These are phyloP conservation scores for Lutjanus campechanus DNA, from an alignment of 2,797 vertebrate genomes.

Conservation along the genomic window DNA sequence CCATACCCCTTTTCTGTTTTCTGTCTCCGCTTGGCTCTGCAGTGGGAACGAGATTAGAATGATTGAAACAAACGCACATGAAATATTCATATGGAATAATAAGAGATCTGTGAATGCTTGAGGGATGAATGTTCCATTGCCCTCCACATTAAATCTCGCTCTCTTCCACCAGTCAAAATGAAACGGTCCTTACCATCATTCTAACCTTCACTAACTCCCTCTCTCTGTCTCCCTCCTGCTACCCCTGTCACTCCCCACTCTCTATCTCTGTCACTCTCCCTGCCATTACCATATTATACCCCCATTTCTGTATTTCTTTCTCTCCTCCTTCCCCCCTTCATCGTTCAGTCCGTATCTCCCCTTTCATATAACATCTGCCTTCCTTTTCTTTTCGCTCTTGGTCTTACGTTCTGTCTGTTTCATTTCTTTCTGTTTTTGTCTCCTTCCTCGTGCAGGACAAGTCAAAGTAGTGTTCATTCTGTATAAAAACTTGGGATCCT, in stretches of 20 bases:
- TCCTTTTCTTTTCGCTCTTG: background rate
- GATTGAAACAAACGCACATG: constrained; percentile 90
- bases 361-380: constrained; percentile 45
- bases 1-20: constrained; percentile 73
- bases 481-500: constrained; percentile 94
- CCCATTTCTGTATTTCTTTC: constrained; percentile 61
- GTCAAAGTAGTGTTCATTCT: constrained; percentile 95
- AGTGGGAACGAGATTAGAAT: constrained; percentile 86
- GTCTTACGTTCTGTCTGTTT: background rate
- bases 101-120: constrained; percentile 86
- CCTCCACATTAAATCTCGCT: constrained; percentile 86
- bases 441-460: constrained; percentile 85
- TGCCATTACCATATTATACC: constrained; percentile 75
- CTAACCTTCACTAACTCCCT: constrained; percentile 84
- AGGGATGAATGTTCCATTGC: constrained; percentile 87
- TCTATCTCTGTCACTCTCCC: constrained; percentile 72
- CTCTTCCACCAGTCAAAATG: constrained; percentile 85
- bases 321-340: background rate
- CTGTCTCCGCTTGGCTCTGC: constrained; percentile 77
- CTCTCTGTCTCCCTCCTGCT: constrained; percentile 78
- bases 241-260: constrained; percentile 72
- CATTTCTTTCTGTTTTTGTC: constrained; percentile 18
- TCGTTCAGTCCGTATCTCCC: constrained; percentile 31
- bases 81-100: constrained; percentile 90
- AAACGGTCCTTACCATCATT: constrained; percentile 87